Evolutionary conservation across 2,888 invertebrate genomes (phyloP).

Genomic region (Oxyteleia sp.): DNA sequence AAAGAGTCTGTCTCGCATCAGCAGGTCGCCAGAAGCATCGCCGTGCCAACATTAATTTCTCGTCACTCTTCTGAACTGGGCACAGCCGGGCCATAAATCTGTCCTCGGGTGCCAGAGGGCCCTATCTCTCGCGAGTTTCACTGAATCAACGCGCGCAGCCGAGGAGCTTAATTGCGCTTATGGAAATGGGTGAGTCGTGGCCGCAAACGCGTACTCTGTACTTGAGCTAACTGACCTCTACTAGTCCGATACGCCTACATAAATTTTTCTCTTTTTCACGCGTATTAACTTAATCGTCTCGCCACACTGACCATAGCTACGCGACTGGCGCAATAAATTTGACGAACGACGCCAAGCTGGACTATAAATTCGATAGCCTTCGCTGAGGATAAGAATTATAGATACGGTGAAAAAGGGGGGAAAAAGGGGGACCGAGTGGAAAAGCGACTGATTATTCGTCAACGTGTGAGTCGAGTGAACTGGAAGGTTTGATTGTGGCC

Average conservation of each 20-base stretch:
- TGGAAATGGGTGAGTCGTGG: slow-evolving; percentile 72
- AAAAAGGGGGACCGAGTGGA: slow-evolving; percentile 13
- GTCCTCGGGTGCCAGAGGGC: slow-evolving; percentile 74
- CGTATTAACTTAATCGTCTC: slow-evolving; percentile 74
- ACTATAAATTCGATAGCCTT: slow-evolving; percentile 75
- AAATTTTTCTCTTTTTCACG: slow-evolving; percentile 72
- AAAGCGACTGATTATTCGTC: slow-evolving; percentile 53
- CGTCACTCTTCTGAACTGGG: slow-evolving; percentile 76
- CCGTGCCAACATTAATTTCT: slow-evolving; percentile 78
- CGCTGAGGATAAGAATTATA: slow-evolving; percentile 73
- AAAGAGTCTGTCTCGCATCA: slow-evolving; percentile 60
- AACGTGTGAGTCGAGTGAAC: slow-evolving; percentile 7
- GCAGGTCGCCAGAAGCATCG: slow-evolving; percentile 77
- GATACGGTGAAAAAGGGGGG: slow-evolving; percentile 53
- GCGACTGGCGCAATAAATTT: slow-evolving; percentile 72
- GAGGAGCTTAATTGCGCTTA: slow-evolving; percentile 74
- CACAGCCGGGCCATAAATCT: slow-evolving; percentile 73
- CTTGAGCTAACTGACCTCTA: slow-evolving; percentile 74
- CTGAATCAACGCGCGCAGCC: slow-evolving; percentile 70
- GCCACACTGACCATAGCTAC: slow-evolving; percentile 68
- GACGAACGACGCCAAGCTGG: slow-evolving; percentile 72
- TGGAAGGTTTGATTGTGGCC: not conserved
- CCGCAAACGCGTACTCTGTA: slow-evolving; percentile 60
- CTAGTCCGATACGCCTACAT: slow-evolving; percentile 71
- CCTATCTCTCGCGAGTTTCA: slow-evolving; percentile 72